A percentile compares a stretch with the other conserved stretches of the same genome.
These are phyloP conservation scores for Drosophila melanica DNA, from an alignment of 1,140 invertebrate genomes.

Conservation along the genomic window DNA sequence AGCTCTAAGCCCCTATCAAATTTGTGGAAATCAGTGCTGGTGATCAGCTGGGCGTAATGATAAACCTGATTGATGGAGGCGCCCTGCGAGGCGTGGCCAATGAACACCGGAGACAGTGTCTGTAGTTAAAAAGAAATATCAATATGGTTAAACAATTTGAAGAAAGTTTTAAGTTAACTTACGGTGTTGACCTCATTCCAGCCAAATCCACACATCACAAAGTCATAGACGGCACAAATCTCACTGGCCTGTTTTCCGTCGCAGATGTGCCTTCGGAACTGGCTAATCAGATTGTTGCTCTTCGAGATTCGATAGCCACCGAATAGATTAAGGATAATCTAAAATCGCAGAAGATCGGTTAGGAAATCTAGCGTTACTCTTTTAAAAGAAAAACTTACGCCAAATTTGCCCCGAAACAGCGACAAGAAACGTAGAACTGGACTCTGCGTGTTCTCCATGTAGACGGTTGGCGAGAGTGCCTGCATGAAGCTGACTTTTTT, in stretches of 20 bases:
- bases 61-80: conserved; percentile 41
- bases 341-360: neutral
- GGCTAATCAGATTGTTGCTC: conserved; percentile 6
- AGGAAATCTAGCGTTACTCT: neutral
- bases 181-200: conserved; percentile 51
- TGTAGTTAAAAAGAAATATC: neutral
- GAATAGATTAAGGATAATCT: conserved; percentile 34
- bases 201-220: conserved; percentile 44
- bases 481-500: conserved; percentile 86
- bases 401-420: conserved; percentile 26
- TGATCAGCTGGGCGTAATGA: conserved; percentile 53
- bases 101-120: conserved; percentile 48
- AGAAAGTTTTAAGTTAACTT: too few species aligned
- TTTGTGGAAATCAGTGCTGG: conserved; percentile 1
- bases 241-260: neutral
- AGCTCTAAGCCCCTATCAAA: conserved; percentile 33
- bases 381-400: conserved; percentile 21
- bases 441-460: conserved; percentile 31
- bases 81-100: conserved; percentile 49
- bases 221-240: conserved; percentile 59
- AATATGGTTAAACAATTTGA: too few species aligned
- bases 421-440: conserved; percentile 42
- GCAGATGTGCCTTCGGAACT: conserved; percentile 47
- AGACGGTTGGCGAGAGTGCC: conserved; percentile 87
- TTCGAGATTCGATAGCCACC: conserved; percentile 35